These are phyloP conservation scores for Brevimyrus niger DNA, from an alignment of 2,113 vertebrate genomes.

Conservation along the genomic window DNA sequence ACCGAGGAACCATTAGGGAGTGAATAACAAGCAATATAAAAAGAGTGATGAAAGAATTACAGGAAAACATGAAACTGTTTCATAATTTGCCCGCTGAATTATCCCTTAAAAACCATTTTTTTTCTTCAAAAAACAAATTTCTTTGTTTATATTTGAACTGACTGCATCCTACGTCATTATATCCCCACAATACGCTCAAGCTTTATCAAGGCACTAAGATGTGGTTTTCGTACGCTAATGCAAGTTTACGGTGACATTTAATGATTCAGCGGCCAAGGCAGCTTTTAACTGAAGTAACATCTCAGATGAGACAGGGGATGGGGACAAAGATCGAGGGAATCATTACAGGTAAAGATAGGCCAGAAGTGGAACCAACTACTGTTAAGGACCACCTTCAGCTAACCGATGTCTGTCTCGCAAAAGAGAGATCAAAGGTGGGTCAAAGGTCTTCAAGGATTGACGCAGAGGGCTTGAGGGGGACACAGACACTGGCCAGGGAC, in stretches of 20 bases:
- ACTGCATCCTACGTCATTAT: neutral
- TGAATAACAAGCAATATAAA: constrained; percentile 20
- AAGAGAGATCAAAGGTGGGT: neutral
- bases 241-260: neutral
- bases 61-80: constrained; percentile 25
- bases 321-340: neutral
- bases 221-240: neutral
- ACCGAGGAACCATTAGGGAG: constrained; percentile 2
- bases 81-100: constrained; percentile 1
- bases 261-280: neutral
- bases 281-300: neutral
- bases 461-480: neutral
- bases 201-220: neutral
- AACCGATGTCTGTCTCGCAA: neutral
- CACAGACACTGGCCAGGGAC: neutral
- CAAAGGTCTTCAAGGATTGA: neutral
- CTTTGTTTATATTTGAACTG: neutral
- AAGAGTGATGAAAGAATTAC: constrained; percentile 37
- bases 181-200: neutral
- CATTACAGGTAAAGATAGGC: neutral
- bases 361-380: neutral
- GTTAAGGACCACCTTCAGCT: neutral
- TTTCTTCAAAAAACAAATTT: neutral
- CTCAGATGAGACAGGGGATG: neutral
- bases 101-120: neutral